Percentiles rank a stretch among this genome's conserved stretches.
Evolutionary conservation across 2,113 vertebrate genomes (phyloP).

Genomic region (Neotragus pygmaeus): DNA sequence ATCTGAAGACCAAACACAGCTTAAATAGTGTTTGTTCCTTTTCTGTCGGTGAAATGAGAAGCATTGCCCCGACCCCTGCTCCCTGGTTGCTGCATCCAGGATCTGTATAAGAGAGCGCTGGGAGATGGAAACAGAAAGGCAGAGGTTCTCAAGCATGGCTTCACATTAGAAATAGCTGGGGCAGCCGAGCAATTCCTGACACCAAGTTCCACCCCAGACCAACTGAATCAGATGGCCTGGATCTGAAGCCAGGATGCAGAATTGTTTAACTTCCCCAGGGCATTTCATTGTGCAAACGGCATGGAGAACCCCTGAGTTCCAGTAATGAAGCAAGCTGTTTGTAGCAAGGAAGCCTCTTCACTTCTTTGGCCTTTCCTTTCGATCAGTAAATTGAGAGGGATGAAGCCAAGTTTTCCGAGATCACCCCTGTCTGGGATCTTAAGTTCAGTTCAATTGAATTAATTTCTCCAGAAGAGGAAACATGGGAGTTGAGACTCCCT

Average conservation of each 20-base stretch:
- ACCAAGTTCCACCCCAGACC: neutral
- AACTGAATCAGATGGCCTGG: neutral
- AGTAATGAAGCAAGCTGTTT: neutral
- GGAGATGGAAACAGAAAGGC: neutral
- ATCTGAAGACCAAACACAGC: neutral
- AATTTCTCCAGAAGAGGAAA: neutral
- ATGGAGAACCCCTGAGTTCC: neutral
- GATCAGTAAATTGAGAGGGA: neutral
- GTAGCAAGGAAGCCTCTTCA: neutral
- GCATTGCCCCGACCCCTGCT: accelerated
- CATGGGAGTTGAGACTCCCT: neutral
- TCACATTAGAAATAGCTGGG: neutral
- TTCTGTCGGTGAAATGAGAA: neutral
- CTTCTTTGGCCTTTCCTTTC: neutral
- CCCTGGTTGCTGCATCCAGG: neutral
- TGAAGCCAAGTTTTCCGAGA: neutral
- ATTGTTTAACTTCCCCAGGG: neutral
- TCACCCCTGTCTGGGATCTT: neutral
- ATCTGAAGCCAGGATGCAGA: neutral
- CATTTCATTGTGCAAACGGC: neutral
- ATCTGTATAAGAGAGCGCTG: accelerated
- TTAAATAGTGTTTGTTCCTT: neutral
- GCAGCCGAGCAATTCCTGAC: accelerated
- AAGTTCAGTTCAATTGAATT: neutral
- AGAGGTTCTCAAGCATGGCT: neutral